phyloP scores from a whole-genome alignment of 2,888 invertebrate species.

The Ichneumon xanthorius region DNA sequence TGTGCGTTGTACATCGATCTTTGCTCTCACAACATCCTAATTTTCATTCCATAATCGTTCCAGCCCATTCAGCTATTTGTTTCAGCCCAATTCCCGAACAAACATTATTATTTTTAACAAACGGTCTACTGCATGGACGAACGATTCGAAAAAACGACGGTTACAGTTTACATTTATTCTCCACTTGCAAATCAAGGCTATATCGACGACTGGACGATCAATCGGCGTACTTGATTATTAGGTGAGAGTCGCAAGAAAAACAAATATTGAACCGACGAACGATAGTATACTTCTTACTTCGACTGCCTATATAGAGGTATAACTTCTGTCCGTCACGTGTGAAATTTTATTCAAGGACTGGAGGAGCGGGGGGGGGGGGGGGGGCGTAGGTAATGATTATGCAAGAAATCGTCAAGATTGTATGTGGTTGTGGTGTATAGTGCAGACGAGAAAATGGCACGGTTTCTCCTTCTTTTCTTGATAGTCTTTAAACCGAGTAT shows the following conservation, averaged over 20 bases:
- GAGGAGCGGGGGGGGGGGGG: neutral
- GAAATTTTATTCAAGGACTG: constrained; percentile 56
- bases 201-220: neutral
- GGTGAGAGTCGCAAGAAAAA: neutral
- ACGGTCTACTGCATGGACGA: no score
- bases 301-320: neutral
- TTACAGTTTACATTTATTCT: no score
- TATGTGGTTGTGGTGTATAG: neutral
- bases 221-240: constrained; percentile 29
- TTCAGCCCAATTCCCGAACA: no score
- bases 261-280: constrained; percentile 2
- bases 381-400: constrained; percentile 53
- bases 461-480: neutral
- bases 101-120: no score
- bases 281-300: neutral
- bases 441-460: neutral
- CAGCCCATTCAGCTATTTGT: no score
- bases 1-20: no score
- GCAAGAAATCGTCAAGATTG: constrained; percentile 46
- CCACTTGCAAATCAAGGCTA: no score
- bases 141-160: no score
- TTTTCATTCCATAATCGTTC: no score
- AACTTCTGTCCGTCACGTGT: neutral
- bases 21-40: no score
- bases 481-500: neutral